Evolutionary conservation across 1,140 invertebrate species (phyloP), one percentile per base, ranked within the genome.

Genomic region (Drosophila kikkawai): DNA sequence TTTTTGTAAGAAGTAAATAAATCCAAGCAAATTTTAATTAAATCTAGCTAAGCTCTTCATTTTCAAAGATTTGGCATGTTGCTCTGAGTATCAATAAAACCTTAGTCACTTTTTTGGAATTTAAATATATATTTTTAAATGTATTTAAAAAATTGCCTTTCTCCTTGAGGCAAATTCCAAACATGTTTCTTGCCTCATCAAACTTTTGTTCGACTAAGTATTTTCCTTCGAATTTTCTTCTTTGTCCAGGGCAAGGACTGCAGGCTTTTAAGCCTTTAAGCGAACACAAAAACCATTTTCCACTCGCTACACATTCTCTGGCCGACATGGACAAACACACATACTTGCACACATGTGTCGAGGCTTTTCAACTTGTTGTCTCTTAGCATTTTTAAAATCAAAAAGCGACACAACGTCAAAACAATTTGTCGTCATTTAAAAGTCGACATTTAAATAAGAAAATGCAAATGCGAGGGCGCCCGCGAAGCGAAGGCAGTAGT

Each of bases 401-500:
- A 82, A 88, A 88, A 85, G 85, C 85, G 79, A 90, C 85, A 90
- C 80, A 90, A 90, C 85, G 85, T 88, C 85, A 88, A 88, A 90
- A 88, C 85, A 88, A 88, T 88, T 88, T 88, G 85, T 88, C 85
- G 85, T 88, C 85, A 85, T 88, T 88, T 88, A 88, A 84, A 90
- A 88, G 85, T 90, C 85, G 85, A 90, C 85, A 88, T 88, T 88
- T 88, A 88, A 88, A 88, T 88, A 88, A 88, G 85, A 88, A 88
- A 88, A 88, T 88, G 85, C 81, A 88, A 88, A 88, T 88, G 74
- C 68, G 80, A 60, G 53, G 53, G 50, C 59, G 68, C 44, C 45
- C 39, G 50, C 44, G 47, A 82, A 73, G 50, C 44, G 47, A 82
- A 73, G 70, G 60, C 53, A 39, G 41, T 56, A 69, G 66, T 67